phyloP scores from a whole-genome alignment of 2,113 vertebrate genomes.

The Pelmatolapia mariae region DNA sequence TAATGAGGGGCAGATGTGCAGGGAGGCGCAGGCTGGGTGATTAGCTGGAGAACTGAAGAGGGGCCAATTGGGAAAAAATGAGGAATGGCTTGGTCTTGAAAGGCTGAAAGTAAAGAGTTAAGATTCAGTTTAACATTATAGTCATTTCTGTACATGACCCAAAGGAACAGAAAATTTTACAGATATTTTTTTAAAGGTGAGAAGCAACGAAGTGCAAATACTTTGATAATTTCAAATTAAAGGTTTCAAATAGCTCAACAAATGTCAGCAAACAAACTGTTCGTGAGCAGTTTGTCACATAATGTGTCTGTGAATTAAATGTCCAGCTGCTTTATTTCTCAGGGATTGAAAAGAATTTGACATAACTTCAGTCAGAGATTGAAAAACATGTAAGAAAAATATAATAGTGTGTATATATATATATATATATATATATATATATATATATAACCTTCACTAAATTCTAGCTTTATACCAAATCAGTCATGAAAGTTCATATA shows the following conservation, averaged over 20 bases:
- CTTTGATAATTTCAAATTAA: background rate
- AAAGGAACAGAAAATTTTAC: background rate
- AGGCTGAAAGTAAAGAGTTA: background rate
- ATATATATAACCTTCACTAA: background rate
- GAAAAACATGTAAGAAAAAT: background rate
- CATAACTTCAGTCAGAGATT: background rate
- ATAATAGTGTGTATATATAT: accelerated
- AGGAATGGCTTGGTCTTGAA: background rate
- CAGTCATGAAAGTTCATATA: background rate
- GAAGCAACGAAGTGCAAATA: background rate
- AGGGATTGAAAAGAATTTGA: background rate
- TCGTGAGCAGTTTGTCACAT: background rate
- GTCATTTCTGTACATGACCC: background rate
- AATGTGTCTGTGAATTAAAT: background rate
- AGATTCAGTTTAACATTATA: background rate
- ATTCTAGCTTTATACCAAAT: background rate
- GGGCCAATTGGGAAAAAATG: background rate
- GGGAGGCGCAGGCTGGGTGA: background rate
- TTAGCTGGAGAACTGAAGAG: background rate
- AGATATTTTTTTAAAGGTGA: background rate
- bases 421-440: too few relatives aligned
- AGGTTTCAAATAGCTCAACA: background rate
- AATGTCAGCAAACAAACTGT: background rate
- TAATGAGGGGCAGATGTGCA: background rate
- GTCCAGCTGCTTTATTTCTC: background rate